A percentile compares a stretch with the other conserved stretches of the same genome.
phyloP scores from a whole-genome alignment of 2,113 vertebrate genomes.

The Mugil cephalus region DNA sequence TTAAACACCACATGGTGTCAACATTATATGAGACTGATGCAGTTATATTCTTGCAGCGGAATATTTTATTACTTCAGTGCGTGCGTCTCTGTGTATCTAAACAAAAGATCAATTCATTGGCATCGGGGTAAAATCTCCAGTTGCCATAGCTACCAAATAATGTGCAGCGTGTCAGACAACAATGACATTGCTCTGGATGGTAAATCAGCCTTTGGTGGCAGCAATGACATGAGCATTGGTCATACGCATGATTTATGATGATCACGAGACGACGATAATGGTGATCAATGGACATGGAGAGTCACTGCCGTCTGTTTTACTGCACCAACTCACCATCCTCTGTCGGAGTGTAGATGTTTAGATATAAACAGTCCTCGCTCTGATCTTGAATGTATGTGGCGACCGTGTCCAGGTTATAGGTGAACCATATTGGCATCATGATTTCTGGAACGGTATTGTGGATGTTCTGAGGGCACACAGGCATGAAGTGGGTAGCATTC shows the following conservation, averaged over 20 bases:
- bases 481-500: slow-evolving; percentile 96
- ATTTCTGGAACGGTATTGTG: slow-evolving; percentile 97
- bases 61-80: no score
- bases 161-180: slow-evolving; percentile 29
- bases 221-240: slow-evolving; percentile 53
- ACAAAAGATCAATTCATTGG: slow-evolving; percentile 7
- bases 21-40: no score
- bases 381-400: slow-evolving; percentile 93
- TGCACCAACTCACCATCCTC: slow-evolving; percentile 92
- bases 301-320: slow-evolving; percentile 24
- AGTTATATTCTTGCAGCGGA: no score
- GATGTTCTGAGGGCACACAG: slow-evolving; percentile 98
- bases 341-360: slow-evolving; percentile 98
- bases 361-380: slow-evolving; percentile 92
- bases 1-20: no score
- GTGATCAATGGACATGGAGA: slow-evolving; percentile 29
- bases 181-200: slow-evolving; percentile 55
- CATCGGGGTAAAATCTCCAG: not conserved
- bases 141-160: slow-evolving; percentile 4
- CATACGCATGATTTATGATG: slow-evolving; percentile 49
- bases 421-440: slow-evolving; percentile 99
- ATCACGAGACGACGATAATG: slow-evolving; percentile 32
- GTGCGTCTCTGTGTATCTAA: slow-evolving; percentile 8
- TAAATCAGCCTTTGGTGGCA: slow-evolving; percentile 61
- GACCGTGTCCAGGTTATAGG: slow-evolving; percentile 98